These are phyloP conservation scores for Mugil cephalus DNA, from an alignment of 2,113 vertebrate species.

Conservation along the genomic window DNA sequence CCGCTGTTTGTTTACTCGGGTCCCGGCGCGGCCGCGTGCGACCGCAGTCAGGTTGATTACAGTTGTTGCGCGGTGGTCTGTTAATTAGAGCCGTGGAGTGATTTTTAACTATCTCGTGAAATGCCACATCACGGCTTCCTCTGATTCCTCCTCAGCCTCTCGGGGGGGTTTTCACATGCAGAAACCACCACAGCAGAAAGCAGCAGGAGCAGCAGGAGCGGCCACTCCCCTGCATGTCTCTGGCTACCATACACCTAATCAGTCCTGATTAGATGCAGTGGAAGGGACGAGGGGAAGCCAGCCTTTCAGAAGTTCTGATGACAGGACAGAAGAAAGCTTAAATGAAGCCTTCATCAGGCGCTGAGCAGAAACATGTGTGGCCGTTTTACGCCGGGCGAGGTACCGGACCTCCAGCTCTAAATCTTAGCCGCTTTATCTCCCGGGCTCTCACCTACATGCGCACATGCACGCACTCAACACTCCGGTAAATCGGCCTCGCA, in stretches of 20 bases:
- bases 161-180: slow-evolving; percentile 17
- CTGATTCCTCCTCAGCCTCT: slow-evolving; percentile 18
- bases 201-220: slow-evolving; percentile 40
- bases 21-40: slow-evolving; percentile 33
- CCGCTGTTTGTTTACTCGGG: slow-evolving; percentile 72
- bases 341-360: slow-evolving; percentile 60
- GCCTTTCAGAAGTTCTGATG: slow-evolving; percentile 59
- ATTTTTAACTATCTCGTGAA: slow-evolving; percentile 75
- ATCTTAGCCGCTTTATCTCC: slow-evolving; percentile 57
- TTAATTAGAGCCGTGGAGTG: slow-evolving; percentile 63
- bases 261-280: slow-evolving; percentile 70
- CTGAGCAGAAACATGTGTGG: slow-evolving; percentile 65
- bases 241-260: slow-evolving; percentile 66
- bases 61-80: slow-evolving; percentile 61
- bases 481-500: too few species aligned
- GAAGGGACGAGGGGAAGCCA: slow-evolving; percentile 38
- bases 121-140: slow-evolving; percentile 40
- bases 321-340: slow-evolving; percentile 41
- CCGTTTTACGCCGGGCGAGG: slow-evolving; percentile 57
- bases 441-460: slow-evolving; percentile 10
- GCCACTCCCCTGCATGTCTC: slow-evolving; percentile 47
- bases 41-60: slow-evolving; percentile 70
- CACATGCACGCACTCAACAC: not conserved
- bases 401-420: slow-evolving; percentile 37
- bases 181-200: slow-evolving; percentile 38